Evolutionary conservation across 2,113 vertebrate species (phyloP).

Genomic region (Clarias batrachus): DNA sequence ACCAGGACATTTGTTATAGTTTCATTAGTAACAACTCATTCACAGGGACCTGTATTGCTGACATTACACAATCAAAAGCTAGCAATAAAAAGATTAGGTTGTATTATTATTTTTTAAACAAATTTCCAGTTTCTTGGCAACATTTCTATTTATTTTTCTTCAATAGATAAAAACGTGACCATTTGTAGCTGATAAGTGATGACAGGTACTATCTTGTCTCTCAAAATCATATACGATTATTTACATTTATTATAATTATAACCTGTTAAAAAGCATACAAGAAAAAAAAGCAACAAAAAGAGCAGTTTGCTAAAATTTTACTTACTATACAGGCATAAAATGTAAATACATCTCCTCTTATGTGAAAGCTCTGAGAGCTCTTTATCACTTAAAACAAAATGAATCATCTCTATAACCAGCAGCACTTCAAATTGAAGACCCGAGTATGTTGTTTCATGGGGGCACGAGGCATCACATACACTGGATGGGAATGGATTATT

Average conservation of each 20-base stretch:
- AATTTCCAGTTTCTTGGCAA: not conserved
- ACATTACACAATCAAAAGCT: not conserved
- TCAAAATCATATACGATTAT: not conserved
- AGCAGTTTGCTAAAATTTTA: not conserved
- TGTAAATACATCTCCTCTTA: not conserved
- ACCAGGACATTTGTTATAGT: too few species aligned
- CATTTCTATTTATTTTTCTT: not conserved
- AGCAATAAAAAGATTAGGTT: not conserved
- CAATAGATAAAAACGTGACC: not conserved
- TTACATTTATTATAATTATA: not conserved
- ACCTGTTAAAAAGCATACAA: not conserved
- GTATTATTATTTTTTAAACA: not conserved
- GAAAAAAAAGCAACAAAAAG: too few species aligned
- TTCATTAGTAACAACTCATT: not conserved
- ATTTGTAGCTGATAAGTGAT: not conserved
- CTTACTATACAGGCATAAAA: not conserved
- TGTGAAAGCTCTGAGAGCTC: not conserved
- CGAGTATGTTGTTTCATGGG: not conserved
- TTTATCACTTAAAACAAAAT: not conserved
- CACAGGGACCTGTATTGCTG: not conserved
- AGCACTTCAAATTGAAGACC: not conserved
- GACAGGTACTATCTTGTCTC: not conserved
- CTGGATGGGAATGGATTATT: not conserved
- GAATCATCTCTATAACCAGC: not conserved
- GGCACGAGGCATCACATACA: not conserved